These are phyloP conservation scores for Eueides isabella DNA, from an alignment of 1,140 invertebrate species.

Conservation along the genomic window DNA sequence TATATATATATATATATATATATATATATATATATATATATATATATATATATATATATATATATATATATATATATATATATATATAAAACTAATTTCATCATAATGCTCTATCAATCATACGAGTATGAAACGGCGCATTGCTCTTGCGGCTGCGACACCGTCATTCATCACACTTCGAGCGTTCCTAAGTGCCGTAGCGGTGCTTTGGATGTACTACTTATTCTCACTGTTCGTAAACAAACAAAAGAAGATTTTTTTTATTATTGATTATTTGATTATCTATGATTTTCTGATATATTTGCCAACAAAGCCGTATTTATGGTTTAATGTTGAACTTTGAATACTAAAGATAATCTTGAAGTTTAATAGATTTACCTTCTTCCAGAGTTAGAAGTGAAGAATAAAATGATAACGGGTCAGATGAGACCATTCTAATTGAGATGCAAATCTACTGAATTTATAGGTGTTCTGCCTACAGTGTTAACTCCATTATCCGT, in stretches of 20 bases:
- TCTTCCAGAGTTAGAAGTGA: conserved; percentile 23
- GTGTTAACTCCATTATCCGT: conserved; percentile 37
- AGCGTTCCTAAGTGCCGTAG: conserved; percentile 71
- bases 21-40: no score
- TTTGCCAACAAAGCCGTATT: no score
- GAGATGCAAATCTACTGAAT: conserved; percentile 41
- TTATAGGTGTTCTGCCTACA: conserved; percentile 29
- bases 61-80: conserved; percentile 12
- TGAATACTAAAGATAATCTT: neutral
- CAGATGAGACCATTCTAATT: conserved; percentile 35
- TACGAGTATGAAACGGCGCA: conserved; percentile 46
- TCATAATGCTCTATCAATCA: conserved; percentile 74
- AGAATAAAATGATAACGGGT: conserved; percentile 28
- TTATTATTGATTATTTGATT: no score
- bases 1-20: no score
- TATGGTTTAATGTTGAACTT: no score
- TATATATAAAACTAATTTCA: conserved; percentile 34
- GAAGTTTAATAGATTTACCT: neutral
- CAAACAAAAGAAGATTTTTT: conserved; percentile 40
- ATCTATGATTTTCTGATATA: no score
- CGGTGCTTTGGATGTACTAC: conserved; percentile 54
- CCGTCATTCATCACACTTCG: conserved; percentile 76
- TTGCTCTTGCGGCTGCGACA: conserved; percentile 47
- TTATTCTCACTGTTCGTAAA: conserved; percentile 45
- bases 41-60: neutral